Evolutionary conservation across 92 coral and sea anemone genomes (phyloP), one percentile per base, ranked within the genome.

Genomic region (Zoanthus solanderi): DNA sequence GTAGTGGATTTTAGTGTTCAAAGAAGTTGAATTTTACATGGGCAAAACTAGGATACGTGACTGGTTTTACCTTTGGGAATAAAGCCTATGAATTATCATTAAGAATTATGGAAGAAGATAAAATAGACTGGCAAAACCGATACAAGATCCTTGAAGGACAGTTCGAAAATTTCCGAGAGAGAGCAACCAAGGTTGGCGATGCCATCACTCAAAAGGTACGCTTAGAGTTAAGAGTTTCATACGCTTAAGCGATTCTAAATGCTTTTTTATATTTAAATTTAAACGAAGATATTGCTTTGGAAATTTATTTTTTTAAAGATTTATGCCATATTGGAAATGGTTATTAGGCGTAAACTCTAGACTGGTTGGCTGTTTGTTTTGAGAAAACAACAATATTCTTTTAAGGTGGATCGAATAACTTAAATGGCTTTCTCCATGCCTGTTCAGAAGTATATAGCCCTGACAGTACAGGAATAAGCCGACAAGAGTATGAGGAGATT

Each of bases 121-220:
- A 93, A 84, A 73, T 84, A 34, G 82, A 91, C 89, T 95, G 93
- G 93, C 88, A 91, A 83, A 87, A 84, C 46, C 95, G 93, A 17
- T 95, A 95, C 84, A 89, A 85, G 79, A 90, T 72, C 45, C 84
- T 95, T 75, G 98, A 95, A 90, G 90, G 84, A 71, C 98, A 95
- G 89, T 91, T 95, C 37, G 95, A 94, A 15, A 87, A 88, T 61
- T 95, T 95, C 85, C 85, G 91, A 50, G 96, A 93, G 77, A 96
- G 93, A 76, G 98, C 98, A 31, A 54, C 96, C 3, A 95, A 89
- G 89, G 96, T 95, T 37, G 94, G 98, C 50, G 96, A 95, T 89
- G 96, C 90, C 79, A 91, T 95, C 30, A 90, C 92, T 31, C 96
- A 91, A 54, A 93, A 95, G 95, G 98, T 95, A 88, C 73, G 84